phyloP scores from a whole-genome alignment of 2,113 vertebrate genomes.

The Gila orcuttii region DNA sequence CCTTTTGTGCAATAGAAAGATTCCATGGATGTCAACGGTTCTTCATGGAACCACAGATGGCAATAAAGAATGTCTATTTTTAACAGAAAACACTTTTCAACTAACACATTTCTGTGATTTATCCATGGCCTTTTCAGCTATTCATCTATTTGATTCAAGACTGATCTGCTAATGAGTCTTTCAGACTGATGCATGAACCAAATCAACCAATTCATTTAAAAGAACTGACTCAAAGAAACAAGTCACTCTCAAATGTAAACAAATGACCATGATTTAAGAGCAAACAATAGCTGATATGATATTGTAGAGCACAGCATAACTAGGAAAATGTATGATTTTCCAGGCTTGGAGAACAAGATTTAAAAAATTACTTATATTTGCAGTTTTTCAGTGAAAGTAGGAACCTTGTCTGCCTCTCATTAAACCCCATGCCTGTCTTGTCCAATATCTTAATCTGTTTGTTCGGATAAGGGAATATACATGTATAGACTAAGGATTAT shows the following conservation, averaged over 20 bases:
- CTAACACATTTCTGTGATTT: not conserved
- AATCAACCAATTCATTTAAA: not conserved
- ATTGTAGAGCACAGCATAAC: not conserved
- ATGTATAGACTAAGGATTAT: constrained; percentile 4
- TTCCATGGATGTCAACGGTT: not conserved
- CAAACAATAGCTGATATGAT: not conserved
- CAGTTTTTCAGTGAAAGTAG: not conserved
- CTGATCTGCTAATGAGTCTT: not conserved
- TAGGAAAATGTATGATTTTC: not conserved
- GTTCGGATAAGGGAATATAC: constrained; percentile 12
- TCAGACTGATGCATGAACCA: not conserved
- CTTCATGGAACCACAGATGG: not conserved
- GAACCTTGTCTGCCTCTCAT: not conserved
- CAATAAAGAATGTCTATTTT: not conserved
- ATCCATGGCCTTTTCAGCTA: not conserved
- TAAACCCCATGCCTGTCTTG: not conserved
- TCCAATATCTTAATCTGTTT: not conserved
- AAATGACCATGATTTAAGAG: not conserved
- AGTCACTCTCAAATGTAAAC: not conserved
- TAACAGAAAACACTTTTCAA: not conserved
- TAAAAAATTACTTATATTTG: not conserved
- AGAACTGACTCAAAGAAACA: not conserved
- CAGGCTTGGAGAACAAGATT: not conserved
- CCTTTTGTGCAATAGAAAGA: not conserved
- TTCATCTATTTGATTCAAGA: not conserved